Percentiles rank a stretch among this genome's conserved stretches.
Conservation (phyloP, 2,113 vertebrate genomes). For the Cricetomys ansorgei region DNA sequence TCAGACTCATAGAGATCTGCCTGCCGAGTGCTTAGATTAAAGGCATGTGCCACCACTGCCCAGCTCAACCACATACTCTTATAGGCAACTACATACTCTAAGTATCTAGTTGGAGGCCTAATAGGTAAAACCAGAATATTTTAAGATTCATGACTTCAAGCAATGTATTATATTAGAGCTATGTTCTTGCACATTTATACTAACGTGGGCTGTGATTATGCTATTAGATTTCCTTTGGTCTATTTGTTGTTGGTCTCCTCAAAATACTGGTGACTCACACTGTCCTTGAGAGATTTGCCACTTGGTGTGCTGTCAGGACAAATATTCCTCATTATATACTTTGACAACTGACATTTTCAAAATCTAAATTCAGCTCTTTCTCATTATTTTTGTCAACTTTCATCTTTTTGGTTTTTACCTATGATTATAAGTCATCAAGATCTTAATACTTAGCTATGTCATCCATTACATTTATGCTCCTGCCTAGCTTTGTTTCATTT, state of each 20-base stretch:
- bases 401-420: slow-evolving; percentile 42
- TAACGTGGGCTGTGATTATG: slow-evolving; percentile 33
- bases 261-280: slow-evolving; percentile 67
- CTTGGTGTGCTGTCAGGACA: slow-evolving; percentile 49
- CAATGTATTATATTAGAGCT: slow-evolving; percentile 55
- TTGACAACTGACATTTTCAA: slow-evolving; percentile 61
- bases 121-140: slow-evolving; percentile 19
- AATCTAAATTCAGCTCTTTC: slow-evolving; percentile 31
- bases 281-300: slow-evolving; percentile 61
- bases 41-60: too few species aligned
- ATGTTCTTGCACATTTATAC: slow-evolving; percentile 47
- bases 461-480: background rate
- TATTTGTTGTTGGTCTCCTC: slow-evolving; percentile 67
- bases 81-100: background rate
- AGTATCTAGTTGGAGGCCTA: background rate
- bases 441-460: slow-evolving; percentile 38
- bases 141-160: slow-evolving; percentile 42
- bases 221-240: slow-evolving; percentile 57
- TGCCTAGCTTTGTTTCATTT: background rate
- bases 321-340: slow-evolving; percentile 54
- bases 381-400: slow-evolving; percentile 35
- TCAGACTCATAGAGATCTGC: too few species aligned
- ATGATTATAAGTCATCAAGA: background rate
- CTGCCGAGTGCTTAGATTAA: too few species aligned
- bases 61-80: background rate